Percentiles rank a stretch among this genome's conserved stretches.
phyloP scores from a whole-genome alignment of 2,797 vertebrate genomes.

The Nothura maculosa region DNA sequence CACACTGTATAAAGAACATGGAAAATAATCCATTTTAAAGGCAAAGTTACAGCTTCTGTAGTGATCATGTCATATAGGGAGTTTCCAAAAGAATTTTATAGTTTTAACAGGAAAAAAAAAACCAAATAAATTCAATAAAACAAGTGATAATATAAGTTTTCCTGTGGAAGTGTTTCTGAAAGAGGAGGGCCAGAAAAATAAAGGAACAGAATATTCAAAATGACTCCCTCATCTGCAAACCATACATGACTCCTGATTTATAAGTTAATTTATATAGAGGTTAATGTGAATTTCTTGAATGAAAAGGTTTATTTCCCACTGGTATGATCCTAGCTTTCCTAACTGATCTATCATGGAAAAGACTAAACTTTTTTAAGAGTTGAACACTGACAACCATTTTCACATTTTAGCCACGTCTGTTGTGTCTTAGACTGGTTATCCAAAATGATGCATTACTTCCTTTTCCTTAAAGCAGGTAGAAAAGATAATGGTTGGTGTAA shows the following conservation, averaged over 20 bases:
- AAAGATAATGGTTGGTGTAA: neutral
- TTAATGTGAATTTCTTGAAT: neutral
- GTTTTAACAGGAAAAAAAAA: neutral
- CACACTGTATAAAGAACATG: neutral
- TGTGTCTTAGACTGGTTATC: neutral
- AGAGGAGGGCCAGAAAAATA: neutral
- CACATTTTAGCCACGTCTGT: neutral
- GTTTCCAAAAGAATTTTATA: neutral
- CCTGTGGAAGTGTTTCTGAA: neutral
- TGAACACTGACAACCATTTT: neutral
- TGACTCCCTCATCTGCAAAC: neutral
- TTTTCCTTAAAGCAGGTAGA: fast-evolving
- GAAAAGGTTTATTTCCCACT: neutral
- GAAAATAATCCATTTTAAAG: neutral
- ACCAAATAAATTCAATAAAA: neutral
- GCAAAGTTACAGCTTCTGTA: neutral
- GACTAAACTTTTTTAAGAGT: neutral
- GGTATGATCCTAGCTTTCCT: neutral
- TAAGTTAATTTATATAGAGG: neutral
- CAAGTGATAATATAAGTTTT: neutral
- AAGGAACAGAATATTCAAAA: neutral
- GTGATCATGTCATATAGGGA: neutral
- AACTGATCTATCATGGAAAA: neutral
- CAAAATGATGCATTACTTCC: neutral
- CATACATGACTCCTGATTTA: neutral